Evolutionary conservation across 2,797 vertebrate genomes (phyloP).

Genomic region (Hemibagrus guttatus): DNA sequence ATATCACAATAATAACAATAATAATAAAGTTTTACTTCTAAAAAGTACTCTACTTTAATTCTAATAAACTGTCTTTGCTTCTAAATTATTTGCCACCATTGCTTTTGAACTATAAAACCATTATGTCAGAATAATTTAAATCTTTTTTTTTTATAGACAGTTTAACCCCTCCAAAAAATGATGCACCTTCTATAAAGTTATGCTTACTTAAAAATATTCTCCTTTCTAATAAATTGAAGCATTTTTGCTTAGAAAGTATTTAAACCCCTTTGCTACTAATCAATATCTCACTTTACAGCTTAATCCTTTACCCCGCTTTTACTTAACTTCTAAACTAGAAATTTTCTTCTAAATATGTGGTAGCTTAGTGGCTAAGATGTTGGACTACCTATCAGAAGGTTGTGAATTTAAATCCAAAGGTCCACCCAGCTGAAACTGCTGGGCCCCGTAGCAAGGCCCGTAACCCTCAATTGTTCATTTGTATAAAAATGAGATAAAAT

Average conservation of each 20-base stretch:
- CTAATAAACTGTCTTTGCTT: no score
- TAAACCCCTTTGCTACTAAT: neutral
- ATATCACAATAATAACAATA: neutral
- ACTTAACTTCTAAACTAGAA: no score
- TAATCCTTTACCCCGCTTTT: neutral
- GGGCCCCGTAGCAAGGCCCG: no score
- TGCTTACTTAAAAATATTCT: neutral
- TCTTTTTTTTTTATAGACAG: neutral
- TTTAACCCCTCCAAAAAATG: neutral
- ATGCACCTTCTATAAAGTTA: neutral
- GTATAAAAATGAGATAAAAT: no score
- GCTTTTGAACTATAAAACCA: no score
- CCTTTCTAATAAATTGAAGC: neutral
- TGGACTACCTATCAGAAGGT: no score
- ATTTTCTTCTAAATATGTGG: no score
- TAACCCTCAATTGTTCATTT: no score
- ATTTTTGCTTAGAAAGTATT: neutral
- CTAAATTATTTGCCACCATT: no score
- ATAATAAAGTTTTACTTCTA: neutral
- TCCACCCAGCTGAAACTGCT: no score
- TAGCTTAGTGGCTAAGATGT: no score
- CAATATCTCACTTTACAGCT: neutral
- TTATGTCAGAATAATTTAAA: neutral
- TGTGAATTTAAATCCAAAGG: no score
- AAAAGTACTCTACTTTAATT: neutral